These are phyloP conservation scores for Meganola albula DNA, from an alignment of 2,888 invertebrate genomes.

Conservation along the genomic window DNA sequence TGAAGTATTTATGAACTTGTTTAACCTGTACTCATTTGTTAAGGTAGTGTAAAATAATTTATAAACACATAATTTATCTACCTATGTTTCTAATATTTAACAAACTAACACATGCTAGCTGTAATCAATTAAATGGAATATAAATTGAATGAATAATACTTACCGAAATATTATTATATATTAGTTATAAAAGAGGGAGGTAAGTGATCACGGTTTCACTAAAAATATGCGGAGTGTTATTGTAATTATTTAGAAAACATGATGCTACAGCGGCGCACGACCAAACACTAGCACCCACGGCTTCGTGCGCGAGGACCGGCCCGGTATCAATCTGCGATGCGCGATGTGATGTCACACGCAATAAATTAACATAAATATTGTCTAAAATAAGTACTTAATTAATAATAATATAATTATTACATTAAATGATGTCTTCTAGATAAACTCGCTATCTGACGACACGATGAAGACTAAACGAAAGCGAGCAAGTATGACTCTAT, in stretches of 20 bases:
- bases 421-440: slow-evolving; percentile 6
- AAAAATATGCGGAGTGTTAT: slow-evolving; percentile 8
- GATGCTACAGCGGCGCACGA: slow-evolving; percentile 42
- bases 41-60: no score
- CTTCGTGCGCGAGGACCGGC: slow-evolving; percentile 32
- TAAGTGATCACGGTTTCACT: no score
- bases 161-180: no score
- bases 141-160: no score
- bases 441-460: slow-evolving; percentile 37
- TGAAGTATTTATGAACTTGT: no score
- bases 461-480: slow-evolving; percentile 40
- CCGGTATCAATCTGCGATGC: slow-evolving; percentile 26
- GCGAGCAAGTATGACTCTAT: slow-evolving; percentile 27
- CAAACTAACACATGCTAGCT: no score
- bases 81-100: no score
- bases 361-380: slow-evolving; percentile 2
- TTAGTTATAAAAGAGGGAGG: no score
- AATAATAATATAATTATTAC: not conserved
- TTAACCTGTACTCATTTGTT: no score
- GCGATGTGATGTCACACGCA: not conserved
- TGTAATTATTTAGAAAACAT: slow-evolving; percentile 35
- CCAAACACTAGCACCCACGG: slow-evolving; percentile 49
- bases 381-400: not conserved
- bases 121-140: no score
- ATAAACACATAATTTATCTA: no score